phyloP scores from a whole-genome alignment of 2,797 vertebrate genomes.

The Kryptolebias ocellatus region DNA sequence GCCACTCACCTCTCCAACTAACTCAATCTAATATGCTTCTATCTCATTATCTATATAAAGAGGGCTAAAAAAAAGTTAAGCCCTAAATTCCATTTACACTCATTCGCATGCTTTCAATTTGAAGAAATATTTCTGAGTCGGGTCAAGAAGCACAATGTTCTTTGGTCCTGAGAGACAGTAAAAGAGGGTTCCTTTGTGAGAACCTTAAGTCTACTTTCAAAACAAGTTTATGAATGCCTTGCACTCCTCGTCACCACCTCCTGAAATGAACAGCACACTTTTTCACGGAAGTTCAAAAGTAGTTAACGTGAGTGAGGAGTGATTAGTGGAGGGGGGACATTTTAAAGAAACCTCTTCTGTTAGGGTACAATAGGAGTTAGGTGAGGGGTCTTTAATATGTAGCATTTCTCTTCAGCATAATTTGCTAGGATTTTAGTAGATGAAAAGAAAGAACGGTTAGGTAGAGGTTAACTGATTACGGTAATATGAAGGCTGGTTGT shows the following conservation, averaged over 20 bases:
- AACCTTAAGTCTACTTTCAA: conserved; percentile 15
- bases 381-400: too few species aligned
- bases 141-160: neutral
- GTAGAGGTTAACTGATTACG: too few species aligned
- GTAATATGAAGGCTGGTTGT: too few species aligned
- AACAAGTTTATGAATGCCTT: conserved; percentile 38
- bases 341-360: too few species aligned
- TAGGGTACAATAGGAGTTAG: too few species aligned
- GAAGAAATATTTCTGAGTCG: conserved; percentile 19
- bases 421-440: too few species aligned
- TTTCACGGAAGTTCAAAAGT: neutral
- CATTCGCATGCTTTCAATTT: conserved; percentile 68
- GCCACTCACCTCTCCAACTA: conserved; percentile 15
- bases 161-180: neutral
- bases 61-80: conserved; percentile 40
- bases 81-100: conserved; percentile 62
- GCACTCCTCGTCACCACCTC: conserved; percentile 41
- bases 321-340: conserved; percentile 26
- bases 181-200: too few species aligned
- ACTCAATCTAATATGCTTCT: conserved; percentile 52
- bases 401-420: too few species aligned
- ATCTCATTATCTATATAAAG: conserved; percentile 63
- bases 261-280: conserved; percentile 29
- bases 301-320: conserved; percentile 23
- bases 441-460: too few species aligned